Conservation (phyloP, 2,797 vertebrate species). For the Etheostoma nigrum region DNA sequence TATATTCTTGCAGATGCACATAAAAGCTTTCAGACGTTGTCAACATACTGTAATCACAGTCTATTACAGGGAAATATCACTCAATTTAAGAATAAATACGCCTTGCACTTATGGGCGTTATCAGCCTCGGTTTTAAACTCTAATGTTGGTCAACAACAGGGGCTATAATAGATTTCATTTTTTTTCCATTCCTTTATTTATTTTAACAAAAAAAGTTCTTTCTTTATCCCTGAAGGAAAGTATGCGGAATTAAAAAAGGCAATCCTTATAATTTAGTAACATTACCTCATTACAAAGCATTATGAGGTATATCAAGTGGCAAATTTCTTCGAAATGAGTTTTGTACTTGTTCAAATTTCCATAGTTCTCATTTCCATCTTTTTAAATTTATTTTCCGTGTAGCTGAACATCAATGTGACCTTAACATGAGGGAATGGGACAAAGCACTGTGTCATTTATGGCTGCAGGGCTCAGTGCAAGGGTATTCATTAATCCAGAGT, state of each 20-base stretch:
- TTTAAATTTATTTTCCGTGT: conserved; percentile 28
- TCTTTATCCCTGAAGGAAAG: not conserved
- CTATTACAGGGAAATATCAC: conserved; percentile 55
- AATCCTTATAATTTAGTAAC: not conserved
- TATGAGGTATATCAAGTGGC: not conserved
- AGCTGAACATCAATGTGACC: conserved; percentile 56
- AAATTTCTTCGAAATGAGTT: not conserved
- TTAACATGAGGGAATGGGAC: conserved; percentile 49
- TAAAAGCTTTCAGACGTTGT: conserved; percentile 17
- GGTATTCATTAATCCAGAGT: conserved; percentile 49
- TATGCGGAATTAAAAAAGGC: not conserved
- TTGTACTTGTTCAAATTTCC: conserved; percentile 2
- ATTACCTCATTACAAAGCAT: not conserved
- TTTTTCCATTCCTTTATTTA: not conserved
- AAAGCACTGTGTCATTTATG: conserved; percentile 58
- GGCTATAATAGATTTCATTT: not conserved
- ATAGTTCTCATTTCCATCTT: conserved; percentile 22
- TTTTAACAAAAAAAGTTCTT: not conserved
- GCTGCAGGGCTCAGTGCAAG: conserved; percentile 38
- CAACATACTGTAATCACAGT: conserved; percentile 9
- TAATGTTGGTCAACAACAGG: not conserved
- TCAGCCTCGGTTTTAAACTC: not conserved
- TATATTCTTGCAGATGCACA: conserved; percentile 12
- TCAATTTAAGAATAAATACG: conserved; percentile 30
- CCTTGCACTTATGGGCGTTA: not conserved